Evolutionary conservation across 2,888 invertebrate species (phyloP).

Genomic region (Elysia crispata): DNA sequence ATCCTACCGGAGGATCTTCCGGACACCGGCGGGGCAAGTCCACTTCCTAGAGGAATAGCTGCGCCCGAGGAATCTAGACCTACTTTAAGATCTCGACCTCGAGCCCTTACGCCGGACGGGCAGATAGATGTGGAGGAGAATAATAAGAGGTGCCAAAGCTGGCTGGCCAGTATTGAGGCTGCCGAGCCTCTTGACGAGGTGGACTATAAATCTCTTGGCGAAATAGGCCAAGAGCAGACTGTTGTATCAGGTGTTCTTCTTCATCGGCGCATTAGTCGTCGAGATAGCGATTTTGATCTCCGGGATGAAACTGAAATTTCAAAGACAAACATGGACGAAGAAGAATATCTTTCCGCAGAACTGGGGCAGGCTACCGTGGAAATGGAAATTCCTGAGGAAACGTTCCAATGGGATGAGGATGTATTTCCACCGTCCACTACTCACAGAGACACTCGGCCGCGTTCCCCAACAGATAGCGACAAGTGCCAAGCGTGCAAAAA

Average conservation of each 20-base stretch:
- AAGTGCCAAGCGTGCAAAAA: too few species aligned
- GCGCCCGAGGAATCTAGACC: slow-evolving; percentile 69
- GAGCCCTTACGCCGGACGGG: slow-evolving; percentile 59
- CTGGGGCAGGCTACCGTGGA: slow-evolving; percentile 46
- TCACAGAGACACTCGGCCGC: slow-evolving; percentile 1
- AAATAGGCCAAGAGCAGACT: neutral
- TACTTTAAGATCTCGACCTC: slow-evolving; percentile 61
- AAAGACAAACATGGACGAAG: neutral
- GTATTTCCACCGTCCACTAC: neutral
- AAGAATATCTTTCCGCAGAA: slow-evolving; percentile 4
- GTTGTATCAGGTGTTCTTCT: neutral
- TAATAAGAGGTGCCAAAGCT: slow-evolving; percentile 68
- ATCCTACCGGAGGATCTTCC: slow-evolving; percentile 70
- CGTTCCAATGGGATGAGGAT: slow-evolving; percentile 51
- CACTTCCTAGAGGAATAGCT: slow-evolving; percentile 56
- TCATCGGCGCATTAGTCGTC: neutral
- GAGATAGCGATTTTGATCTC: neutral
- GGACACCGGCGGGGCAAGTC: slow-evolving; percentile 52
- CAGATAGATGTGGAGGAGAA: slow-evolving; percentile 67
- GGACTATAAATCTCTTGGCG: slow-evolving; percentile 50
- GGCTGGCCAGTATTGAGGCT: slow-evolving; percentile 70
- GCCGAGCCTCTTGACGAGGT: slow-evolving; percentile 69
- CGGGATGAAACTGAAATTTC: neutral
- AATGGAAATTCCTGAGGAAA: slow-evolving; percentile 56
- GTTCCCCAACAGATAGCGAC: too few species aligned